Conservation (phyloP, 53 echinoderm and acorn worm genomes). For the Temnopleurus reevesii region DNA sequence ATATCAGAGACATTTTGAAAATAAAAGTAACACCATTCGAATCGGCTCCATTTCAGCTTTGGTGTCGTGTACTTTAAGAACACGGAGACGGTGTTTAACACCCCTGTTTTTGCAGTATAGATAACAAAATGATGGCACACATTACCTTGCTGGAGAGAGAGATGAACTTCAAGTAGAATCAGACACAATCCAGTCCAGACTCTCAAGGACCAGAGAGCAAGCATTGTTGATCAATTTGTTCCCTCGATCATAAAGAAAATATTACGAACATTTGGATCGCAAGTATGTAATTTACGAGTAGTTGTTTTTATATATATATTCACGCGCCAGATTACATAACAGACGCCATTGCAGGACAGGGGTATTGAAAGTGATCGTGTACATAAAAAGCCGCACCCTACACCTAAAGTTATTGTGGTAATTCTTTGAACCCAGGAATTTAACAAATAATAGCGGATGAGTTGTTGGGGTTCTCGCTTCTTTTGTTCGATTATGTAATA, state of each 20-base stretch:
- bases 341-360: neutral
- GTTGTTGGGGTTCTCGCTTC: neutral
- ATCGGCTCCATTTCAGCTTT: neutral
- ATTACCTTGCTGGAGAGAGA: neutral
- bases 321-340: neutral
- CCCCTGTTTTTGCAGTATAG: neutral
- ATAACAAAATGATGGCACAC: neutral
- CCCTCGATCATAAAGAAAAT: neutral
- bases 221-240: neutral
- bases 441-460: neutral
- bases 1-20: neutral
- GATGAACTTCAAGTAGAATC: neutral
- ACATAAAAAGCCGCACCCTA: neutral
- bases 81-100: neutral
- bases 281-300: neutral
- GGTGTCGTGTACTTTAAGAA: neutral
- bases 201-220: neutral
- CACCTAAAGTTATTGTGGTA: neutral
- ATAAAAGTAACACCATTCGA: neutral
- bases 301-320: neutral
- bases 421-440: neutral
- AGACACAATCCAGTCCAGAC: neutral
- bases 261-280: neutral
- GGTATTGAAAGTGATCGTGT: neutral
- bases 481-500: constrained; percentile 32